phyloP scores from a whole-genome alignment of 2,113 vertebrate species.

The Suricata suricatta region DNA sequence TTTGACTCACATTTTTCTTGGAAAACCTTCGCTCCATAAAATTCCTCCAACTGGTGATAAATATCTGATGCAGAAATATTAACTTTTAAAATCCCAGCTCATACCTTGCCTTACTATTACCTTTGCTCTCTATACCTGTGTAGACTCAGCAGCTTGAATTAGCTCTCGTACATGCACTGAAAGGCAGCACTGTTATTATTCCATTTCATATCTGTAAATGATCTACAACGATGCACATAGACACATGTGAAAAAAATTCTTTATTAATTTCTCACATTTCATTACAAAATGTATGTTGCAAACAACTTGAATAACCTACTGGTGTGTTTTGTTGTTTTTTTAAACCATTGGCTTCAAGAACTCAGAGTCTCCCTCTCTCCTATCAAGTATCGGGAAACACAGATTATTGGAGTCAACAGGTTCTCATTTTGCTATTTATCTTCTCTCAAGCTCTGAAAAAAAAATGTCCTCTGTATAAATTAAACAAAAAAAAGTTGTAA shows the following conservation, averaged over 20 bases:
- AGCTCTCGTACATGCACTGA: fast-evolving
- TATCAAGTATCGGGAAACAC: constrained; percentile 87
- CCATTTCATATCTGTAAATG: constrained; percentile 46
- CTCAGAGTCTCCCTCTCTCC: constrained; percentile 87
- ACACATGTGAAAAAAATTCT: constrained; percentile 89
- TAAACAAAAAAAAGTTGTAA: constrained; percentile 89
- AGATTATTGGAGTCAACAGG: constrained; percentile 88
- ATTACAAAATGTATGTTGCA: constrained; percentile 84
- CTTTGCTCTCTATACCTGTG: neutral
- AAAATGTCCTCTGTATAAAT: constrained; percentile 90
- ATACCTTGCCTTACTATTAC: neutral
- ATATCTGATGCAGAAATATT: neutral
- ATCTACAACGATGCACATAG: constrained; percentile 78
- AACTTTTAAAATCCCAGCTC: neutral
- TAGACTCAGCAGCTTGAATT: neutral
- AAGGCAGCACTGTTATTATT: neutral
- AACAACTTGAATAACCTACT: constrained; percentile 83
- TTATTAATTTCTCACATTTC: constrained; percentile 89
- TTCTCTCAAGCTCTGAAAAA: constrained; percentile 90
- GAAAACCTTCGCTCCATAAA: neutral
- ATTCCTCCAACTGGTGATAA: neutral
- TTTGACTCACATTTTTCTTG: neutral
- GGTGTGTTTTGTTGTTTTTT: constrained; percentile 71
- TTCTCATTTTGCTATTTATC: constrained; percentile 90
- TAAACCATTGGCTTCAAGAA: constrained; percentile 88